Percentiles rank a stretch among this genome's conserved stretches.
Evolutionary conservation across 92 coral and sea anemone genomes (phyloP).

Genomic region (Bergia puertoricense): DNA sequence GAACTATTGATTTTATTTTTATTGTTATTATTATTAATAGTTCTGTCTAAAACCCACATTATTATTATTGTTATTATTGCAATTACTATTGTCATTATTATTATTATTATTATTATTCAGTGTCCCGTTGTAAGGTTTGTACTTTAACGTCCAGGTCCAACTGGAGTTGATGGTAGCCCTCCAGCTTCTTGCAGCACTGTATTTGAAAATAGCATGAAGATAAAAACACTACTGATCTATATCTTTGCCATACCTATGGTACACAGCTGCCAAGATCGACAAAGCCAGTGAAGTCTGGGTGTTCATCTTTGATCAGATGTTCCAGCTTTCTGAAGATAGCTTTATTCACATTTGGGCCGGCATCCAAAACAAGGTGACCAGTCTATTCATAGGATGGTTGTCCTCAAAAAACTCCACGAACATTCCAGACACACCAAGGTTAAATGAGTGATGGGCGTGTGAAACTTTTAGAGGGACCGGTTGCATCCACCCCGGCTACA

Average conservation of each 20-base stretch:
- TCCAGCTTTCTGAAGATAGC: constrained; percentile 52
- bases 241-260: constrained; percentile 56
- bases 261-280: constrained; percentile 57
- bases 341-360: constrained; percentile 61
- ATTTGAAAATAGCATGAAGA: constrained; percentile 48
- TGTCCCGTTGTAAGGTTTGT: too few species aligned
- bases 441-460: too few species aligned
- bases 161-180: constrained; percentile 46
- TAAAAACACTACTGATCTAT: constrained; percentile 48
- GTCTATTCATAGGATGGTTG: neutral
- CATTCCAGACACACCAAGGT: neutral
- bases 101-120: too few species aligned
- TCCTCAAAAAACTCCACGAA: neutral
- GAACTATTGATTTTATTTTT: too few species aligned
- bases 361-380: constrained; percentile 38
- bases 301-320: constrained; percentile 46
- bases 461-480: too few species aligned
- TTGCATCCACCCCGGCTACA: too few species aligned
- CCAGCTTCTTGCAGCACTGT: constrained; percentile 49
- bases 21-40: too few species aligned
- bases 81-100: too few species aligned
- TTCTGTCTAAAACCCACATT: too few species aligned
- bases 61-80: too few species aligned
- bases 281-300: constrained; percentile 55
- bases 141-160: neutral